Percentiles rank a stretch among this genome's conserved stretches.
These are phyloP conservation scores for Tiliacea citrago DNA, from an alignment of 2,888 invertebrate species.

Conservation along the genomic window DNA sequence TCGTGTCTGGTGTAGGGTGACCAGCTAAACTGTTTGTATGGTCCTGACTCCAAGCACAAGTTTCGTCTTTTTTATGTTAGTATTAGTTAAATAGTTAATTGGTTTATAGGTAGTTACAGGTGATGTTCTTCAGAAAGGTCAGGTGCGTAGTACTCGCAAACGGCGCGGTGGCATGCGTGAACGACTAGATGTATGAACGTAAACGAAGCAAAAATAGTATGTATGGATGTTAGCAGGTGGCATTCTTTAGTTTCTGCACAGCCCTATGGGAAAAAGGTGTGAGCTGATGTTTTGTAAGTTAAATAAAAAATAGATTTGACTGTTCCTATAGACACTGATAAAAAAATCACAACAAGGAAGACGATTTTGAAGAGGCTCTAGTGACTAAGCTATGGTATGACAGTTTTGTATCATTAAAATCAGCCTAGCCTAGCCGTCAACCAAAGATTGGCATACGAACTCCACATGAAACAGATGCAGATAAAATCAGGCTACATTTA, in stretches of 20 bases:
- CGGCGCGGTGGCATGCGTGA: too few species aligned
- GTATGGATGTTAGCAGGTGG: too few species aligned
- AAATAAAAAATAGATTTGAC: background rate
- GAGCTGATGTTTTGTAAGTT: background rate
- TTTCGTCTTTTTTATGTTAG: background rate
- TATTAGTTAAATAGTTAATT: too few species aligned
- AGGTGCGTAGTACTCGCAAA: too few species aligned
- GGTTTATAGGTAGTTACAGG: too few species aligned
- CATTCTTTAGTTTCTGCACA: too few species aligned
- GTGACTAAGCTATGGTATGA: background rate
- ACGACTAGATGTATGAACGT: too few species aligned
- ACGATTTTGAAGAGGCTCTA: background rate
- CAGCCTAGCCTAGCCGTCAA: background rate
- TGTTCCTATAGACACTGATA: background rate
- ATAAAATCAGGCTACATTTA: background rate
- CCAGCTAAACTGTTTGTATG: constrained; percentile 22
- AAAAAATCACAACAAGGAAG: background rate
- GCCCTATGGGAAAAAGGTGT: too few species aligned
- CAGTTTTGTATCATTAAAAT: background rate
- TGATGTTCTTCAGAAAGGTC: too few species aligned
- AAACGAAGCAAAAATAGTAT: too few species aligned
- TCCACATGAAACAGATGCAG: background rate
- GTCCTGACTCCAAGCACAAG: background rate
- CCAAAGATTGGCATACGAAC: background rate
- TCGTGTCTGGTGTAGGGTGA: constrained; percentile 49